These are phyloP conservation scores for Chrysemys picta DNA, from an alignment of 2,113 vertebrate genomes.

Conservation along the genomic window DNA sequence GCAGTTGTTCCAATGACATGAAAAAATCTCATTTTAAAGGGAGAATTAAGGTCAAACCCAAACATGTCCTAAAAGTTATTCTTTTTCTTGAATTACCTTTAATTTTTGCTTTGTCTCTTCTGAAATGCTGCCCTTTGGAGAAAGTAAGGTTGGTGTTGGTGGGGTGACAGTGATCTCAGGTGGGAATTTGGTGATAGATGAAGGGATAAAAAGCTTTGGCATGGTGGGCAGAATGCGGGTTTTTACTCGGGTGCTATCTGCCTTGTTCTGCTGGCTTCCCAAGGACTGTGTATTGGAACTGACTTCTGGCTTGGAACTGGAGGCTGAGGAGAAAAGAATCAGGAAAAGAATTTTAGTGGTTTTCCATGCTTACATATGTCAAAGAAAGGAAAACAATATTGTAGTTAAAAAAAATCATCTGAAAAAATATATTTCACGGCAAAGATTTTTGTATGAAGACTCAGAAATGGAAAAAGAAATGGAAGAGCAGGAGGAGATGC, in stretches of 20 bases:
- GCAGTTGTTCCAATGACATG: neutral
- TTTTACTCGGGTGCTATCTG: slow-evolving; percentile 87
- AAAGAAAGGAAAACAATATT: neutral
- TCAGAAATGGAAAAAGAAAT: neutral
- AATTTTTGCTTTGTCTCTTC: slow-evolving; percentile 99
- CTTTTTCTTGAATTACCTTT: slow-evolving; percentile 85
- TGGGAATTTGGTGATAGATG: slow-evolving; percentile 92
- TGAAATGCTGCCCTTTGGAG: slow-evolving; percentile 98
- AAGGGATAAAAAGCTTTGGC: slow-evolving; percentile 98
- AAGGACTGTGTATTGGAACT: slow-evolving; percentile 70
- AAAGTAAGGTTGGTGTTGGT: slow-evolving; percentile 96
- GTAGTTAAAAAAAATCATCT: neutral
- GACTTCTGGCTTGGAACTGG: slow-evolving; percentile 78
- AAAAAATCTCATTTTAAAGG: neutral
- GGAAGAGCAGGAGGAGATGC: neutral
- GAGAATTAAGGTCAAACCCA: neutral
- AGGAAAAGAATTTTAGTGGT: slow-evolving; percentile 25
- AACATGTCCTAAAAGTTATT: slow-evolving; percentile 49
- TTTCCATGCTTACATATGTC: slow-evolving; percentile 43
- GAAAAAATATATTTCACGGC: neutral
- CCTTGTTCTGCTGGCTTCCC: slow-evolving; percentile 80
- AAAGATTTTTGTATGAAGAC: neutral
- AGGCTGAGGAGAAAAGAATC: slow-evolving; percentile 71
- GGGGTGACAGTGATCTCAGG: slow-evolving; percentile 99
- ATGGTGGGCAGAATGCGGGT: slow-evolving; percentile 90